A percentile compares a stretch with the other conserved stretches of the same genome.
Evolutionary conservation across 1,140 invertebrate genomes (phyloP).

Genomic region (Drosophila funebris): DNA sequence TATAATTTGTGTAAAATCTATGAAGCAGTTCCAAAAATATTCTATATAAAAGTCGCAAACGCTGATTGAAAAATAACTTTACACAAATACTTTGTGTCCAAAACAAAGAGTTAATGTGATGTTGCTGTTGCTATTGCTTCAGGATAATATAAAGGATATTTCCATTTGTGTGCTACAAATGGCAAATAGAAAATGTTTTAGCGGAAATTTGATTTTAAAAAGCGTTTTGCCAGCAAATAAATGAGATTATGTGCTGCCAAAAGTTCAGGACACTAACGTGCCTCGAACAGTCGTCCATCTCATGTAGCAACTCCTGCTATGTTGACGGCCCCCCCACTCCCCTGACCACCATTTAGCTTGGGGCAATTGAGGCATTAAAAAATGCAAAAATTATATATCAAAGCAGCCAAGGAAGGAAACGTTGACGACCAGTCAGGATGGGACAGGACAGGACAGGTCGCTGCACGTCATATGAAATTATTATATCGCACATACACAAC

Average conservation of each 20-base stretch:
- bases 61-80: neutral
- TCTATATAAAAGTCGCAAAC: no score
- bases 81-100: neutral
- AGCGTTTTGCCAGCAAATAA: constrained; percentile 82
- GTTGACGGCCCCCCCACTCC: neutral
- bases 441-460: constrained; percentile 28
- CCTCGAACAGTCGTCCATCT: neutral
- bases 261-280: constrained; percentile 69
- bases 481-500: constrained; percentile 62
- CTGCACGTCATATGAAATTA: constrained; percentile 79
- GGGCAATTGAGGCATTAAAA: constrained; percentile 79
- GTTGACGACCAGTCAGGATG: constrained; percentile 9
- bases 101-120: neutral
- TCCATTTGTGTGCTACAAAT: constrained; percentile 57
- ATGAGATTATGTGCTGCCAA: constrained; percentile 81
- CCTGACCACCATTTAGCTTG: constrained; percentile 31
- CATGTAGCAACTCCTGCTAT: neutral
- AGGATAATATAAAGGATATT: constrained; percentile 22
- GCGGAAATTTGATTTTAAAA: constrained; percentile 82
- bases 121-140: neutral
- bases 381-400: constrained; percentile 82
- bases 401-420: constrained; percentile 60
- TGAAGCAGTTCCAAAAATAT: no score
- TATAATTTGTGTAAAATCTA: no score
- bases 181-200: constrained; percentile 79